phyloP scores from a whole-genome alignment of 2,113 vertebrate species.

The Erythrolamprus reginae region DNA sequence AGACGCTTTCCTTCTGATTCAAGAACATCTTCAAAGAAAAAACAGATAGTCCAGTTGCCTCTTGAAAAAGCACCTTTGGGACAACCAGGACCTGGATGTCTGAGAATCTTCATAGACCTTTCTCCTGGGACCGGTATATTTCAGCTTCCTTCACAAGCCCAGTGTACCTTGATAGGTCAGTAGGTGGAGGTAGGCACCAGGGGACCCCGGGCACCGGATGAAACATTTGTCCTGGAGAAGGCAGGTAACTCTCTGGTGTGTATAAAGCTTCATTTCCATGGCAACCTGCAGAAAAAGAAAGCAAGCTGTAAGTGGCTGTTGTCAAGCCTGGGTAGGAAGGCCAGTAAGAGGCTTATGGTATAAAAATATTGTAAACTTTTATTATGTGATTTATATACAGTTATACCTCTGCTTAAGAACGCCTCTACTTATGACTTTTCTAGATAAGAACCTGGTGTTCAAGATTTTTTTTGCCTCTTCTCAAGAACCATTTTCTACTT shows the following conservation, averaged over 20 bases:
- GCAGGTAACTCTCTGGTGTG: neutral
- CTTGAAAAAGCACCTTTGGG: too few species aligned
- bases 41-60: too few species aligned
- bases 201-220: constrained; percentile 30
- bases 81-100: too few species aligned
- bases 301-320: neutral
- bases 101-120: too few species aligned
- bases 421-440: too few species aligned
- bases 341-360: neutral
- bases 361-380: neutral
- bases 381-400: neutral
- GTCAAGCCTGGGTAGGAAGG: neutral
- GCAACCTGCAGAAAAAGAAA: neutral
- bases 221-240: constrained; percentile 11
- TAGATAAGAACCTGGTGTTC: too few species aligned
- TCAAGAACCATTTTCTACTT: too few species aligned
- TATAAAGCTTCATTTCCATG: constrained; percentile 17
- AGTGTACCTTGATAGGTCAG: constrained; percentile 14
- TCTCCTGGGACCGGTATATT: neutral
- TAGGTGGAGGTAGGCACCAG: constrained; percentile 22
- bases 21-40: too few species aligned
- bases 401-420: too few species aligned
- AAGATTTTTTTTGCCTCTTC: too few species aligned
- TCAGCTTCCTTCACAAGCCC: neutral
- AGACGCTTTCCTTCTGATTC: too few species aligned